Evolutionary conservation across 1,140 invertebrate species (phyloP).

Genomic region (Sipha flava): DNA sequence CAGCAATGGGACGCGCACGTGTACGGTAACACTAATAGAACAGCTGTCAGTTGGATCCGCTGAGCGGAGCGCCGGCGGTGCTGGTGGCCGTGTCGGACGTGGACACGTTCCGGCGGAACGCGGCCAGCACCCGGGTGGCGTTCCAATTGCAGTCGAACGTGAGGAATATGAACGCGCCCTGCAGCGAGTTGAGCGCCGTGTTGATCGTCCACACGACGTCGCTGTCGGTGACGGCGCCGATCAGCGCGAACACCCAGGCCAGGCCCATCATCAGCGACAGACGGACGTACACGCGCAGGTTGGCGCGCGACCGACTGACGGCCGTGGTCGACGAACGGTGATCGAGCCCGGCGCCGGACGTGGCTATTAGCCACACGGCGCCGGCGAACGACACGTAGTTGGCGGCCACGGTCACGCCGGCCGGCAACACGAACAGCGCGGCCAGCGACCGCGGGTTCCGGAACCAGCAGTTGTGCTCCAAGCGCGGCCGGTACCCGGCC

Average conservation of each 20-base stretch:
- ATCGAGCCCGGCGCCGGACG: neutral
- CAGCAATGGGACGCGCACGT: no score
- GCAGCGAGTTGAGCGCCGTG: slow-evolving; percentile 21
- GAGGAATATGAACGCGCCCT: slow-evolving; percentile 21
- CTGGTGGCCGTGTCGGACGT: neutral
- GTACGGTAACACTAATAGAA: neutral
- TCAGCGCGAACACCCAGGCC: slow-evolving; percentile 16
- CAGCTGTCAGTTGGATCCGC: neutral
- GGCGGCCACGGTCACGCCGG: neutral
- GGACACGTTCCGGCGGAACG: neutral
- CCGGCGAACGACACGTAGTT: slow-evolving; percentile 1
- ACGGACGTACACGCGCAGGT: neutral
- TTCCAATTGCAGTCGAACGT: neutral
- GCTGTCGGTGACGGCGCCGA: neutral
- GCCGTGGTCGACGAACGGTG: neutral
- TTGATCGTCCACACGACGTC: neutral
- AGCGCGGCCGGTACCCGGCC: slow-evolving; percentile 3
- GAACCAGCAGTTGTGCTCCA: slow-evolving; percentile 20
- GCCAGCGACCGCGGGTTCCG: slow-evolving; percentile 10
- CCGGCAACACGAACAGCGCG: slow-evolving; percentile 24
- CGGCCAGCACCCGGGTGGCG: neutral
- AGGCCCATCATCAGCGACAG: slow-evolving; percentile 32
- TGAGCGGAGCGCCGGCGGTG: neutral
- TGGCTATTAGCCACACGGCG: neutral
- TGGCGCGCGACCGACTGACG: neutral